These are phyloP conservation scores for Styela clava DNA, from an alignment of 23 tunicate species.

Conservation along the genomic window DNA sequence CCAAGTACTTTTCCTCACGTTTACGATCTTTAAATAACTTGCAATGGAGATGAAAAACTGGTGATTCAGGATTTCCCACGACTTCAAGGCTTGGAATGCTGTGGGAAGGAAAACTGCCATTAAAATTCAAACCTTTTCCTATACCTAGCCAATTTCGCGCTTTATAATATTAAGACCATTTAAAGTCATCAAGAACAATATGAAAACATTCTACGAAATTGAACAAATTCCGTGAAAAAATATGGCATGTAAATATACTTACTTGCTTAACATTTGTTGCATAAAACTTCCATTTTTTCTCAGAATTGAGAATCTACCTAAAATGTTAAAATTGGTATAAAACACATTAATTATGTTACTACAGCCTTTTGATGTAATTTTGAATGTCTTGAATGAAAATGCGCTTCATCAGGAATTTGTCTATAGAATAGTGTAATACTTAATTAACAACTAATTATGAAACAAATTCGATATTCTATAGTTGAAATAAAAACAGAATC, in stretches of 20 bases:
- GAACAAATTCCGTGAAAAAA: too few species aligned
- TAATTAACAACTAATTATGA: too few species aligned
- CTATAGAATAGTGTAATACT: neutral
- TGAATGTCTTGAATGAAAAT: neutral
- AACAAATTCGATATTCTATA: neutral
- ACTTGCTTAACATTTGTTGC: slow-evolving; percentile 16
- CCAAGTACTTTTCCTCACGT: slow-evolving; percentile 45
- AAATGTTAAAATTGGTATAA: neutral
- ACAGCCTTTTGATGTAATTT: neutral
- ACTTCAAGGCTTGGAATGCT: slow-evolving; percentile 65
- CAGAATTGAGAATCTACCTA: slow-evolving; percentile 2
- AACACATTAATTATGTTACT: too few species aligned
- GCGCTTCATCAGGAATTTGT: neutral
- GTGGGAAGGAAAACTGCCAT: neutral
- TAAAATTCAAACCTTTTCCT: too few species aligned
- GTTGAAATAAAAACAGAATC: neutral
- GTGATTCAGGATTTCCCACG: slow-evolving; percentile 75
- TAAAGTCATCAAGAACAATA: too few species aligned
- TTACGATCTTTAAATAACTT: slow-evolving; percentile 30
- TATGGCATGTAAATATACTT: too few species aligned
- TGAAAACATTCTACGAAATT: too few species aligned
- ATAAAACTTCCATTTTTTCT: slow-evolving; percentile 24
- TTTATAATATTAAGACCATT: too few species aligned
- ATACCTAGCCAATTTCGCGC: too few species aligned
- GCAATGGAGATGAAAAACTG: slow-evolving; percentile 66